Conservation (phyloP, 2,113 vertebrate species). For the Scortum barcoo region DNA sequence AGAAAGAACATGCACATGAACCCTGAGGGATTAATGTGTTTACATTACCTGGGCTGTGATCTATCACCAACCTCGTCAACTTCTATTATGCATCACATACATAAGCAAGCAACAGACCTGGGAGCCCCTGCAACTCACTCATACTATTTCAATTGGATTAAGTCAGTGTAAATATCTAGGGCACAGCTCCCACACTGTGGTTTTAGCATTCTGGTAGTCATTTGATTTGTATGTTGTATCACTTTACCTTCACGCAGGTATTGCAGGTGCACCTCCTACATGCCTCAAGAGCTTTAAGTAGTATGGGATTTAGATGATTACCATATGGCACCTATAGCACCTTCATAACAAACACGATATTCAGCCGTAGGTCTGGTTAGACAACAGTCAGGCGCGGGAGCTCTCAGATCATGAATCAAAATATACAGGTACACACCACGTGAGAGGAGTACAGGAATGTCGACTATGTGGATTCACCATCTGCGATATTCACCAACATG, state of each 20-base stretch:
- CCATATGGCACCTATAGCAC: constrained; percentile 60
- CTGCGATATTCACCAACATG: constrained; percentile 44
- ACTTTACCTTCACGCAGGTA: constrained; percentile 65
- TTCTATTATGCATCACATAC: constrained; percentile 82
- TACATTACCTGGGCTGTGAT: constrained; percentile 85
- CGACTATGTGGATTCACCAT: constrained; percentile 50
- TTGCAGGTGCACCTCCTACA: constrained; percentile 61
- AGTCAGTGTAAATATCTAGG: constrained; percentile 74
- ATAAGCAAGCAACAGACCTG: constrained; percentile 76
- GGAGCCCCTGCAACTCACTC: constrained; percentile 78
- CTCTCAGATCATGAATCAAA: constrained; percentile 55
- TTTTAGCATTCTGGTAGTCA: constrained; percentile 76
- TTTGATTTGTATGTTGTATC: constrained; percentile 76
- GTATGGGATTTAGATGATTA: constrained; percentile 54
- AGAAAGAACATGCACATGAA: constrained; percentile 74
- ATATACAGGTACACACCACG: constrained; percentile 42
- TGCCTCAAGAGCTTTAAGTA: constrained; percentile 54
- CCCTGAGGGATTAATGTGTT: constrained; percentile 84
- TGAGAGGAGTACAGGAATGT: constrained; percentile 36
- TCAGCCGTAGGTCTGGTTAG: constrained; percentile 43
- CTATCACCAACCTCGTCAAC: constrained; percentile 84
- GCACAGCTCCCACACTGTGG: constrained; percentile 71
- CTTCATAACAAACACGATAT: constrained; percentile 55
- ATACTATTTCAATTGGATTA: constrained; percentile 80
- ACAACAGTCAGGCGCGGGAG: constrained; percentile 17